phyloP scores from a whole-genome alignment of 2,797 vertebrate genomes.

The Hephaestus fuliginosus region DNA sequence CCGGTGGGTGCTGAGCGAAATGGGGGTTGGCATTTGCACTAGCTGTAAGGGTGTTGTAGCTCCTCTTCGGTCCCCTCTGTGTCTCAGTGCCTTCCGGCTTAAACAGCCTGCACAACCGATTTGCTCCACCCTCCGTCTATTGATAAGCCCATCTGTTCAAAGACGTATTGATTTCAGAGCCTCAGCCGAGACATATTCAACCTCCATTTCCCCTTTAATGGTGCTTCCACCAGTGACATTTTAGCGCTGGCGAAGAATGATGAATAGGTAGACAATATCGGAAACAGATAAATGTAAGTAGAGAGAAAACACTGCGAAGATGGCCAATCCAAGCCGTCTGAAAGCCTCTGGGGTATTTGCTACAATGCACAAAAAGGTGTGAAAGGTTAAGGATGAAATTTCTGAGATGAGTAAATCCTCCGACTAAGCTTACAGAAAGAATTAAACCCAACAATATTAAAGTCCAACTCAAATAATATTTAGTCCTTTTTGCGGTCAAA shows the following conservation, averaged over 20 bases:
- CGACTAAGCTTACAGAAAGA: slow-evolving; percentile 1
- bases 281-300: slow-evolving; percentile 71
- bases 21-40: slow-evolving; percentile 51
- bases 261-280: slow-evolving; percentile 64
- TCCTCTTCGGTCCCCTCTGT: slow-evolving; percentile 19
- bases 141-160: slow-evolving; percentile 79
- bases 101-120: slow-evolving; percentile 55
- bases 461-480: slow-evolving; percentile 20
- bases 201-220: slow-evolving; percentile 80
- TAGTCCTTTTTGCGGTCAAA: neutral
- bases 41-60: slow-evolving; percentile 28
- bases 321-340: slow-evolving; percentile 21
- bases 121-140: slow-evolving; percentile 68
- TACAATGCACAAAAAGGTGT: slow-evolving; percentile 23
- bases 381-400: slow-evolving; percentile 23
- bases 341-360: slow-evolving; percentile 27
- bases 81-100: slow-evolving; percentile 45
- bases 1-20: slow-evolving; percentile 39
- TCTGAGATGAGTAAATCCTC: slow-evolving; percentile 3
- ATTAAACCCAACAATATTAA: slow-evolving; percentile 8
- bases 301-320: slow-evolving; percentile 53
- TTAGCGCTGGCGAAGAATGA: slow-evolving; percentile 62
- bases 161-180: slow-evolving; percentile 74
- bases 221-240: slow-evolving; percentile 72
- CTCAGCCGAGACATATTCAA: slow-evolving; percentile 75